Conservation (phyloP, 2,888 invertebrate species). For the Glaucopsyche alexis region DNA sequence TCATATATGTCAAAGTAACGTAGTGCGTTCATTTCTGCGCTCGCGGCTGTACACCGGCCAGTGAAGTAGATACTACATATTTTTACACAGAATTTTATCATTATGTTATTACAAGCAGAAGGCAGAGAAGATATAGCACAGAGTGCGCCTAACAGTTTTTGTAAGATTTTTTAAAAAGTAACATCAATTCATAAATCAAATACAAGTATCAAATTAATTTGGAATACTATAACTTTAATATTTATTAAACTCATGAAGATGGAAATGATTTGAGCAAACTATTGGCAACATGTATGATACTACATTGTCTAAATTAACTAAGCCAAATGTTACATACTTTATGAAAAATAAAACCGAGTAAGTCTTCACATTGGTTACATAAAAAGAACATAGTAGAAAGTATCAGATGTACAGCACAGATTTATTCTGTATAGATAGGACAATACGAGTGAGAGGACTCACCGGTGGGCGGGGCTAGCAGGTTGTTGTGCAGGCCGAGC, state of each 20-base stretch:
- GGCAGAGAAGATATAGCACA: slow-evolving; percentile 7
- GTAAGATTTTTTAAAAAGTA: neutral
- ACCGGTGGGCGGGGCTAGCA: slow-evolving; percentile 60
- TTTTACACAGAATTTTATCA: neutral
- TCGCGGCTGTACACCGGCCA: no score
- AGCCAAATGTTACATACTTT: neutral
- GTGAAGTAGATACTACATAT: no score
- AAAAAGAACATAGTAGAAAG: slow-evolving; percentile 4
- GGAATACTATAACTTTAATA: neutral
- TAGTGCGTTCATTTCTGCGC: no score
- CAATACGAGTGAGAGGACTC: slow-evolving; percentile 26
- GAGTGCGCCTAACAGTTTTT: neutral
- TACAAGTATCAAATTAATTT: neutral
- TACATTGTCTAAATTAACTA: slow-evolving; percentile 1
- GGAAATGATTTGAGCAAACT: slow-evolving; percentile 9
- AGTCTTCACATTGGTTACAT: slow-evolving; percentile 8
- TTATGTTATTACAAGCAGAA: neutral
- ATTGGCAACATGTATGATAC: neutral
- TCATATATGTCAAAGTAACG: no score
- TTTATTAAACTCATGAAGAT: slow-evolving; percentile 10
- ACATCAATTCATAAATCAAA: neutral
- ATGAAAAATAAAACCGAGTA: slow-evolving; percentile 25
- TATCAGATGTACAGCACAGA: neutral
- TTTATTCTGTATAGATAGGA: neutral
- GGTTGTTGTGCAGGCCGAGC: slow-evolving; percentile 56